Conservation (phyloP, 2,888 invertebrate genomes). For the Craniophora ligustri region DNA sequence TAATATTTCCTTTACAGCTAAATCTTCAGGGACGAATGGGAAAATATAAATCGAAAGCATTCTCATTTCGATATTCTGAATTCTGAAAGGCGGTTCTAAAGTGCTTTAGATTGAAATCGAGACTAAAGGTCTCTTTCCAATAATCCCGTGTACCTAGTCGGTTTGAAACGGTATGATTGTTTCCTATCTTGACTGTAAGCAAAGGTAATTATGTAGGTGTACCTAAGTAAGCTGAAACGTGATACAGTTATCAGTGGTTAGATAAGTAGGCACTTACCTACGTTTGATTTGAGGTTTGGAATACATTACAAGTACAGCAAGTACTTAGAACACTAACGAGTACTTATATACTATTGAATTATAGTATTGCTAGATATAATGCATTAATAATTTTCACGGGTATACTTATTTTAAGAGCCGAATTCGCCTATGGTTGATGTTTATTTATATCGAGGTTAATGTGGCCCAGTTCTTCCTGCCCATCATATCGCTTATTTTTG, state of each 20-base stretch:
- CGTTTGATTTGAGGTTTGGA: too few relatives aligned
- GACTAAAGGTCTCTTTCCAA: constrained; percentile 13
- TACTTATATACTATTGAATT: too few relatives aligned
- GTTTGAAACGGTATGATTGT: constrained; percentile 15
- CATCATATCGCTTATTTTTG: too few relatives aligned
- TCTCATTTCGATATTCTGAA: constrained; percentile 24
- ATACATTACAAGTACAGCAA: too few relatives aligned
- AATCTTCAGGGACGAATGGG: not conserved
- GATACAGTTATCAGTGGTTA: not conserved
- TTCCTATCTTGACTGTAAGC: not conserved
- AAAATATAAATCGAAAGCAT: not conserved
- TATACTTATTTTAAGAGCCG: too few relatives aligned
- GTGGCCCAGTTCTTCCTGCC: too few relatives aligned
- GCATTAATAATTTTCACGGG: too few relatives aligned
- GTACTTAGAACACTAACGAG: too few relatives aligned
- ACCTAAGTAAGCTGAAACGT: too few relatives aligned
- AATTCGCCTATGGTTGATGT: too few relatives aligned
- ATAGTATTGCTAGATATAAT: too few relatives aligned
- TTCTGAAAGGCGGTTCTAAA: constrained; percentile 21
- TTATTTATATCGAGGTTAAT: too few relatives aligned
- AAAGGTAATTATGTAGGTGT: not conserved
- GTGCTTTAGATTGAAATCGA: constrained; percentile 18
- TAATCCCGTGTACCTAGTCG: constrained; percentile 4
- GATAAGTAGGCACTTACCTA: not conserved
- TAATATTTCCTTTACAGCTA: not conserved